Conservation (phyloP, 2,888 invertebrate species). For the Agapetus fuscipes region DNA sequence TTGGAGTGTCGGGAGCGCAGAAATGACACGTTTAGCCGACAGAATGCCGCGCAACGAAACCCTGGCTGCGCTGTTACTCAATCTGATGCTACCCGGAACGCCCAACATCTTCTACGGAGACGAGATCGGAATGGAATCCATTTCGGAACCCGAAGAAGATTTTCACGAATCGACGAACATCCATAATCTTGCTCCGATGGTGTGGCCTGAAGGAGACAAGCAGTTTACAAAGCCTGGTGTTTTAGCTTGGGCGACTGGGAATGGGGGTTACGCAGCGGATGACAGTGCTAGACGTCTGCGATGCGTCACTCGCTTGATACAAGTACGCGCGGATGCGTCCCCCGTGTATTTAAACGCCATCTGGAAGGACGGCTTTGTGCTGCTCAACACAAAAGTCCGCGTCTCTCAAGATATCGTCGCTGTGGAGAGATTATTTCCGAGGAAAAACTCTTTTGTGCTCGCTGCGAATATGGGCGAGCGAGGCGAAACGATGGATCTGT, state of each 20-base stretch:
- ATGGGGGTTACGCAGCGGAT: constrained; percentile 29
- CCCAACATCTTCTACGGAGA: constrained; percentile 87
- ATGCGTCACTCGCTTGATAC: constrained; percentile 48
- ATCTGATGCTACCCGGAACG: constrained; percentile 76
- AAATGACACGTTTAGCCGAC: constrained; percentile 50
- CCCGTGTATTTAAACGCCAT: constrained; percentile 65
- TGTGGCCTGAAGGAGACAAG: constrained; percentile 39
- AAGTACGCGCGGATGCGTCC: constrained; percentile 52
- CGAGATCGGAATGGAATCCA: constrained; percentile 65
- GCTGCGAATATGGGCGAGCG: constrained; percentile 60
- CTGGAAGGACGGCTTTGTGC: constrained; percentile 51
- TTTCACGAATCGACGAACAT: constrained; percentile 50
- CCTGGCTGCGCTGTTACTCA: constrained; percentile 59
- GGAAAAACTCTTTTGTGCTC: constrained; percentile 66
- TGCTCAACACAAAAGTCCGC: constrained; percentile 59
- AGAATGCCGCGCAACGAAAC: constrained; percentile 51
- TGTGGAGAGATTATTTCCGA: constrained; percentile 68
- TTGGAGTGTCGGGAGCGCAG: constrained; percentile 65
- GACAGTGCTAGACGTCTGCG: constrained; percentile 36
- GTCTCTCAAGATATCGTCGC: constrained; percentile 57
- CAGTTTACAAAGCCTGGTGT: constrained; percentile 42
- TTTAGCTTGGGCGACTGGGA: constrained; percentile 55
- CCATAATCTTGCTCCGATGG: constrained; percentile 63
- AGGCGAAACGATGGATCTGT: constrained; percentile 58
- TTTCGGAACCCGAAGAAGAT: constrained; percentile 47